Evolutionary conservation across 2,888 invertebrate genomes (phyloP), one percentile per base, ranked within the genome.

Genomic region (Apoderus coryli): DNA sequence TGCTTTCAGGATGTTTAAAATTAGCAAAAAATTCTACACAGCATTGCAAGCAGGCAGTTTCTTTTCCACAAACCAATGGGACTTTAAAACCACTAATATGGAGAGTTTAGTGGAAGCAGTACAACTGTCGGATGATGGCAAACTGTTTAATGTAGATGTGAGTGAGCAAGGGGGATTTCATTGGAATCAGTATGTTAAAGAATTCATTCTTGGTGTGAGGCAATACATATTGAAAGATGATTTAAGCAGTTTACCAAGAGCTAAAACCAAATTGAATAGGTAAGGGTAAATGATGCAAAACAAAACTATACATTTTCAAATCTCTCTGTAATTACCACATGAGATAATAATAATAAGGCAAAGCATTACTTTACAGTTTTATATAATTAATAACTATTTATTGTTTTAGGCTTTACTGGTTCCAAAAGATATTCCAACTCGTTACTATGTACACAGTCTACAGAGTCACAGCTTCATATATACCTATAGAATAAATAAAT

Each of bases 21-120:
- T 85, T 2, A 79, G 82, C n/a, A 71, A 69, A 31, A 75, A 80
- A 37, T 76, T 88, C 53, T 75, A 81, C 45, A 67, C 72, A 48
- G 79, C 85, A 0, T 73, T 82, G 0, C 67, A 73, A 10, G 76
- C 76, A 0, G 78, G 89, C 1, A 76, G 80, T 49, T 90, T 81
- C 52, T 92, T 90, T 52, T 79, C 86, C 0, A 67, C 76, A 13
- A 70, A 80, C 52, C 79, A 89, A 43, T 93, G 88, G 88, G 64
- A 71, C 29, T 88, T 86, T 46, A 67, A 72, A 9, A 66, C 69
- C 2, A 55, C 64, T 0, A 78, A 80, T 40, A 63, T 79, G 34
- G 57, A 60, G 3, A 63, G 68, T 9, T 59, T 82, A 4, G 59
- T 62, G 19, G 53, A 61, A 6, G 68, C 69, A 24, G 65, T 69